Conservation (phyloP, 2,797 vertebrate genomes). For the Sphaeramia orbicularis region DNA sequence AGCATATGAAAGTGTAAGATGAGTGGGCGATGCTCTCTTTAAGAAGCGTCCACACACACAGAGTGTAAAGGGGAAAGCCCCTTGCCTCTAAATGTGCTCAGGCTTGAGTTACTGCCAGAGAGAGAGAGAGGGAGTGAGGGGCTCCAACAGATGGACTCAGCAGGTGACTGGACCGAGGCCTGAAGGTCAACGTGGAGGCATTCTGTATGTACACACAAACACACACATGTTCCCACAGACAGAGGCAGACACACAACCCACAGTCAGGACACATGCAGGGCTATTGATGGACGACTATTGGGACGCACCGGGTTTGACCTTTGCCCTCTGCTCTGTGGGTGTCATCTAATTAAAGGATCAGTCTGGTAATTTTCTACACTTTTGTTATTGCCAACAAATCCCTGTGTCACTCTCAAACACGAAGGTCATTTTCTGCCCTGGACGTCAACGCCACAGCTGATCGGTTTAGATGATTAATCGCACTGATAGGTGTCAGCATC, state of each 20-base stretch:
- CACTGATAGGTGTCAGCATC: too few relatives aligned
- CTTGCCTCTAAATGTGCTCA: conserved; percentile 57
- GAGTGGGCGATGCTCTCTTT: conserved; percentile 36
- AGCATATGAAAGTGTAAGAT: conserved; percentile 50
- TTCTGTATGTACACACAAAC: conserved; percentile 37
- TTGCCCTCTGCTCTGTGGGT: conserved; percentile 25
- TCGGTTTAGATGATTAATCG: too few relatives aligned
- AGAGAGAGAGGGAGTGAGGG: conserved; percentile 42
- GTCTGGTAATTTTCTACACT: too few relatives aligned
- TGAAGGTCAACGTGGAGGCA: conserved; percentile 62
- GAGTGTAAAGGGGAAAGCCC: conserved; percentile 74
- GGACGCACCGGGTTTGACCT: conserved; percentile 26
- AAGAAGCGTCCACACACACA: conserved; percentile 43
- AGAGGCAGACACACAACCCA: background rate
- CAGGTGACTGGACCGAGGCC: conserved; percentile 45
- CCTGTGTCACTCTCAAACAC: too few relatives aligned
- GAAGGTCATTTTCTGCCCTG: too few relatives aligned
- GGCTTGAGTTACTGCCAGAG: conserved; percentile 67
- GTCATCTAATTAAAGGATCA: conserved; percentile 35
- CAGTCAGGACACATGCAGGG: background rate
- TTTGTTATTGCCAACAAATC: too few relatives aligned
- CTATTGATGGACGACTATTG: conserved; percentile 15
- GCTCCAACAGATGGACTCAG: conserved; percentile 70
- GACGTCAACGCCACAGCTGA: too few relatives aligned
- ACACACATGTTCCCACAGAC: background rate